Evolutionary conservation across 2,888 invertebrate species (phyloP).

Genomic region (Ophioninae sp.): DNA sequence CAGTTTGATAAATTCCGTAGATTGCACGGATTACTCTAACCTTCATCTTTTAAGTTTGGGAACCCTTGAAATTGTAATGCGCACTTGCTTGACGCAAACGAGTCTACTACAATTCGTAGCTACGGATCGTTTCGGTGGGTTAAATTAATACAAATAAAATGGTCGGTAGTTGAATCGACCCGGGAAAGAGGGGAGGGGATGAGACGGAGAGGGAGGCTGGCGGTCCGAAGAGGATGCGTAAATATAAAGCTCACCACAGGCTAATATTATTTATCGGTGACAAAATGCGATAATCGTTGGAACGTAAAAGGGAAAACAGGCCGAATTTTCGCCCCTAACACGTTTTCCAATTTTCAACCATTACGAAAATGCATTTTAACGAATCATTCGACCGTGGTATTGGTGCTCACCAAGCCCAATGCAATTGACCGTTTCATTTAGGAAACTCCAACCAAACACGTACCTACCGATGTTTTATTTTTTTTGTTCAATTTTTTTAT

Average conservation of each 20-base stretch:
- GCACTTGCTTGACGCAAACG: no score
- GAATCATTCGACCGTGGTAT: slow-evolving; percentile 58
- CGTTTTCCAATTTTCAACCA: slow-evolving; percentile 29
- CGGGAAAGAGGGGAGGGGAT: neutral
- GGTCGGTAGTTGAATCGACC: slow-evolving; percentile 48
- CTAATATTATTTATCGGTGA: slow-evolving; percentile 70
- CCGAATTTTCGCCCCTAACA: slow-evolving; percentile 57
- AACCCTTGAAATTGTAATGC: no score
- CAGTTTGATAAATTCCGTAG: no score
- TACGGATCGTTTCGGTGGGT: slow-evolving; percentile 14
- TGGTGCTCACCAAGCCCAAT: slow-evolving; percentile 2
- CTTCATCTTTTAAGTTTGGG: no score
- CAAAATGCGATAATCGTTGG: slow-evolving; percentile 46
- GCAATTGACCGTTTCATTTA: slow-evolving; percentile 45
- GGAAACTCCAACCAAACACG: slow-evolving; percentile 54
- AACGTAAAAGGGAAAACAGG: slow-evolving; percentile 68
- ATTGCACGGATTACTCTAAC: no score
- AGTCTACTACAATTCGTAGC: no score
- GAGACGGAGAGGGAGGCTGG: slow-evolving; percentile 7
- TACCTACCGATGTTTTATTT: slow-evolving; percentile 45
- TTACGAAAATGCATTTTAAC: slow-evolving; percentile 70
- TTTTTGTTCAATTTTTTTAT: neutral
- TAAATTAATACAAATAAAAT: slow-evolving; percentile 68
- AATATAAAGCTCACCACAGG: slow-evolving; percentile 41
- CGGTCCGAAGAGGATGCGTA: slow-evolving; percentile 20